These are phyloP conservation scores for Eciton burchellii DNA, from an alignment of 1,140 invertebrate genomes.

Conservation along the genomic window DNA sequence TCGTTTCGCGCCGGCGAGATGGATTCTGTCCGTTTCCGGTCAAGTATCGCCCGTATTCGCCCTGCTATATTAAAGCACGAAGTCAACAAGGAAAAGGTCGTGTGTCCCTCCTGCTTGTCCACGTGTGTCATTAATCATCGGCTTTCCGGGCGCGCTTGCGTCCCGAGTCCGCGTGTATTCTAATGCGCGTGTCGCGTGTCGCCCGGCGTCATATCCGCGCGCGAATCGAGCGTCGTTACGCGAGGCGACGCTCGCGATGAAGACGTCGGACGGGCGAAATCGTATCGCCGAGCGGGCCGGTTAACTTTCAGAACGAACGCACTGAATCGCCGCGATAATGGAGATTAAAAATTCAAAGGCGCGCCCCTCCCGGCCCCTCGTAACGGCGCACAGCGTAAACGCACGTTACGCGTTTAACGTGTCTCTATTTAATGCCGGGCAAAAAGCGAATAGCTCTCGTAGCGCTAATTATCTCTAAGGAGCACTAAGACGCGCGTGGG, in stretches of 20 bases:
- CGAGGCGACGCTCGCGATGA: not conserved
- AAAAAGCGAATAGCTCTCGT: slow-evolving; percentile 45
- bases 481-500: slow-evolving; percentile 41
- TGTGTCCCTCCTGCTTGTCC: slow-evolving; percentile 27
- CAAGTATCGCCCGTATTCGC: not conserved
- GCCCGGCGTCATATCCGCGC: not conserved
- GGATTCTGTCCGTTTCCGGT: not conserved
- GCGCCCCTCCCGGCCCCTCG: too few relatives aligned
- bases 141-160: slow-evolving; percentile 1
- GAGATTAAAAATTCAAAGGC: slow-evolving; percentile 53
- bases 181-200: slow-evolving; percentile 48
- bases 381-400: slow-evolving; percentile 32
- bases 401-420: slow-evolving; percentile 34
- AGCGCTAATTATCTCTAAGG: slow-evolving; percentile 46
- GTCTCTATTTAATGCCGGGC: slow-evolving; percentile 30
- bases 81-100: slow-evolving; percentile 45
- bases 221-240: slow-evolving; percentile 7
- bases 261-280: not conserved
- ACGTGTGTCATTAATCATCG: slow-evolving; percentile 40
- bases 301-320: not conserved
- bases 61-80: too few relatives aligned
- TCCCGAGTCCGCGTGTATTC: too few relatives aligned
- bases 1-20: not conserved
- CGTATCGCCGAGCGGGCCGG: not conserved
- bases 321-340: slow-evolving; percentile 33